Base-by-base conservation (phyloP, 2,113 vertebrate genomes). In the Melozone crissalis region DNA sequence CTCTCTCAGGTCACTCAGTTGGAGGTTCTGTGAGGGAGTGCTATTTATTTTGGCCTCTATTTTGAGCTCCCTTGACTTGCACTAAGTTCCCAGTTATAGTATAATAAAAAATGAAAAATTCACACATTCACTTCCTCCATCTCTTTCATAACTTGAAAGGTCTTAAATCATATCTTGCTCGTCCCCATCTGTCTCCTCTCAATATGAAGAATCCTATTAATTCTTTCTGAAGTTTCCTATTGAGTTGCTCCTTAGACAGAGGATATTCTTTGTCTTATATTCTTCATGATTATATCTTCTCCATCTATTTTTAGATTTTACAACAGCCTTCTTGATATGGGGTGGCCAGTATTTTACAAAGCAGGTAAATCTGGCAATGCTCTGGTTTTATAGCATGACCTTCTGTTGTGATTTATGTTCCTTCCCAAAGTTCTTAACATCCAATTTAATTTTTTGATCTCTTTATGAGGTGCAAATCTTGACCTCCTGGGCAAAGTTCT, bases 71-170 rank as follows among this genome's bases (percentile, higher is more conserved):
- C 41, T 62, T 77, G 65, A 54, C 61, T 84, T 87, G 46, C n/a
- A 62, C 21, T 17, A n/a, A 55, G 28, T 63, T 87, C 43, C 44
- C 49, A 43, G 51, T 44, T 69, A 41, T 35, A 71, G 16, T 54
- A 58, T 65, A 89, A 73, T 66, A 78, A 93, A 91, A 91, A 89
- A 90, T 90, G 44, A 87, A 94, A 72, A 93, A 67, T 57, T 77
- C 63, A 27, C 39, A 71, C 26, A 43, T 94, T 91, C 83, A 46
- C 71, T 93, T 91, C n/a, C 69, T 66, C 55, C 37, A 54, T 78
- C 41, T 86, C 49, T 89, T 67, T 61, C 37, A 41, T 41, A 8
- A 78, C 51, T 74, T 91, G 81, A 81, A 96, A 91, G 87, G 46
- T 49, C 41, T 84, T 94, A 93, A 87, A 93, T 91, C 59, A 78